Conservation (phyloP, 2,888 invertebrate genomes). For the Orthosia incerta region DNA sequence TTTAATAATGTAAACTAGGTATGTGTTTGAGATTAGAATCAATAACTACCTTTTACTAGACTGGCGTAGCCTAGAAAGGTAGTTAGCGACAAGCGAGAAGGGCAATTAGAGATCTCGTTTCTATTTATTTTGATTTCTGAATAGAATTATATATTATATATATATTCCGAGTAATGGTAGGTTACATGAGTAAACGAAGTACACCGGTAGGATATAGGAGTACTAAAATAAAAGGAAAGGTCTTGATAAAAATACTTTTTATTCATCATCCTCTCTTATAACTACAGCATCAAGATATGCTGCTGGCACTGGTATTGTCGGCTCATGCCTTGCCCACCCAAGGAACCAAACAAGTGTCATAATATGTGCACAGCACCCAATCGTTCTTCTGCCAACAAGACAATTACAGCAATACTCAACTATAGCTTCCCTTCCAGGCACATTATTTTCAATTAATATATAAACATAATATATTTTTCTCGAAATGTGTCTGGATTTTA, state of each 20-base stretch:
- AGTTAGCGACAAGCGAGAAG: too few relatives aligned
- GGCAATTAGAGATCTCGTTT: too few relatives aligned
- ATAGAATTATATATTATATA: too few relatives aligned
- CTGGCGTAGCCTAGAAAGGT: neutral
- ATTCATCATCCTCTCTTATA: conserved; percentile 3
- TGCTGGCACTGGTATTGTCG: neutral
- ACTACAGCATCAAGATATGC: conserved; percentile 3
- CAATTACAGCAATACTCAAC: neutral
- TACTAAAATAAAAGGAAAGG: neutral
- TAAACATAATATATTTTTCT: conserved; percentile 10
- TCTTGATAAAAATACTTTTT: neutral
- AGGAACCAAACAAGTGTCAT: neutral
- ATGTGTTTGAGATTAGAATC: neutral
- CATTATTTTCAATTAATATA: conserved; percentile 6
- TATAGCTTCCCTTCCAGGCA: neutral
- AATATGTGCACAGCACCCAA: conserved; percentile 8
- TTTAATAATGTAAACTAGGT: neutral
- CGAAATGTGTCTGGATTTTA: neutral
- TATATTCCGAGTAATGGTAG: too few relatives aligned
- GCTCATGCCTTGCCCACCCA: neutral
- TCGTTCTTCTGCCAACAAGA: conserved; percentile 3
- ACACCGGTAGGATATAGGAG: neutral
- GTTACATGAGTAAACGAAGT: too few relatives aligned
- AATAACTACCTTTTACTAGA: neutral
- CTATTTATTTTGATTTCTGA: too few relatives aligned